These are phyloP conservation scores for Epizoanthus stellaris DNA, from an alignment of 92 coral and sea anemone species.

Conservation along the genomic window DNA sequence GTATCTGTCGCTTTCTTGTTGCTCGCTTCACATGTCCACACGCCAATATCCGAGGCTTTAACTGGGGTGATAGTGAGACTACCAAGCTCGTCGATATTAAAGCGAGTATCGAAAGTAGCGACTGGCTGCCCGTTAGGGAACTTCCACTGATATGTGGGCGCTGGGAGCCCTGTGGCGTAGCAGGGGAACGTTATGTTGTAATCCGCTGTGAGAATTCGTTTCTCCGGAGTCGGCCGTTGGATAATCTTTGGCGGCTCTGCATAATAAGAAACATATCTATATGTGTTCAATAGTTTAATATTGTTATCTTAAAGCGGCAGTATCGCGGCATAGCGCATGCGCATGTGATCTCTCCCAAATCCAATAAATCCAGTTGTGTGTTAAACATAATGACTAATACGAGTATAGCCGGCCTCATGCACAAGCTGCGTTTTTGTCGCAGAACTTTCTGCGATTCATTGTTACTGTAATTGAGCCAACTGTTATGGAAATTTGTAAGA, in stretches of 20 bases:
- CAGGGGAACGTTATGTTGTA: constrained; percentile 26
- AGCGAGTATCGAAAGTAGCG: neutral
- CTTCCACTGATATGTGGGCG: constrained; percentile 21
- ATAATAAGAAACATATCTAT: neutral
- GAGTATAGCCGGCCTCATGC: too few relatives aligned
- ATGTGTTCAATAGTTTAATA: too few relatives aligned
- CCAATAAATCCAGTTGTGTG: too few relatives aligned
- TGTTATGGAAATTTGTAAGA: too few relatives aligned
- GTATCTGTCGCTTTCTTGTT: neutral
- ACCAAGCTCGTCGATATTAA: neutral
- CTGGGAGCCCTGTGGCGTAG: constrained; percentile 5
- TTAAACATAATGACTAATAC: too few relatives aligned
- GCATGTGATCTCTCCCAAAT: too few relatives aligned
- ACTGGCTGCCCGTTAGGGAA: constrained; percentile 3
- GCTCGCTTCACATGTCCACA: constrained; percentile 20
- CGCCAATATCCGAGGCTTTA: neutral
- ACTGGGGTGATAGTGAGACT: constrained; percentile 3
- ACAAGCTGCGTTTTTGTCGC: too few relatives aligned
- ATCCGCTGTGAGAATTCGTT: constrained; percentile 18
- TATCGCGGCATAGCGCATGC: too few relatives aligned
- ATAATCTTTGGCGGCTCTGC: constrained; percentile 12
- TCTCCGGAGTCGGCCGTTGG: neutral
- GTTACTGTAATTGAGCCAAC: too few relatives aligned
- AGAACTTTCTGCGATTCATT: too few relatives aligned
- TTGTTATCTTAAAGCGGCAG: too few relatives aligned